Evolutionary conservation across 2,888 invertebrate species (phyloP), one percentile per base, ranked within the genome.

Genomic region (Ectropis crepuscularia): DNA sequence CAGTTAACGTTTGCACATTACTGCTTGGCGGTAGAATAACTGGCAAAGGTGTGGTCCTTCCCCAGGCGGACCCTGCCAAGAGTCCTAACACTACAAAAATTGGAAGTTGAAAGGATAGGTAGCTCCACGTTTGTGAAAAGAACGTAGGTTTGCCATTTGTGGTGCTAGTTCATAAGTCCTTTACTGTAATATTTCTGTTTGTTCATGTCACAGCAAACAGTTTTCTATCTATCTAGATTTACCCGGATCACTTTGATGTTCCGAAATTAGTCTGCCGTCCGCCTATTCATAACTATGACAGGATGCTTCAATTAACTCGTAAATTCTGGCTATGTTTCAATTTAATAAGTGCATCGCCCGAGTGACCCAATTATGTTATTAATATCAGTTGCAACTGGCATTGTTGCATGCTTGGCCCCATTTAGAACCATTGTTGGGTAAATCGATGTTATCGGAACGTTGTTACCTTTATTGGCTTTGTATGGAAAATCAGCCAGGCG

Each of bases 351-450:
- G 55, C 47, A 55, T 55, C 46, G 47, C 8, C 16, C 55, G 55
- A 55, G 39, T 55, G 55, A 55, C 55, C 55, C 55, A 11, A 55
- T 55, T 55, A 47, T 38, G 55, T 55, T 55, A 47, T 54, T 45
- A 54, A 54, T 55, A 55, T 55, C 55, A 46, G 55, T 47, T 48
- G 47, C 47, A 55, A 55, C 47, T 47, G 47, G 47, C 47, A 55
- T 47, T 48, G 55, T 55, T 55, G 47, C 55, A 47, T 39, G 47
- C 39, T 55, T 46, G 55, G 9, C 39, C 47, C 47, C 41, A 46
- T 54, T 54, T 54, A 8, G 37, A 45, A 10, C 45, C 54, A 54
- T 55, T 55, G 55, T 55, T 55, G 37, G 39, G 38, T 47, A 47
- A 12, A 39, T 41, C 12, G 54, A 55, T 55, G 47, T 47, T 55